Evolutionary conservation across 2,797 vertebrate genomes (phyloP).

Genomic region (Sebastes alutus): DNA sequence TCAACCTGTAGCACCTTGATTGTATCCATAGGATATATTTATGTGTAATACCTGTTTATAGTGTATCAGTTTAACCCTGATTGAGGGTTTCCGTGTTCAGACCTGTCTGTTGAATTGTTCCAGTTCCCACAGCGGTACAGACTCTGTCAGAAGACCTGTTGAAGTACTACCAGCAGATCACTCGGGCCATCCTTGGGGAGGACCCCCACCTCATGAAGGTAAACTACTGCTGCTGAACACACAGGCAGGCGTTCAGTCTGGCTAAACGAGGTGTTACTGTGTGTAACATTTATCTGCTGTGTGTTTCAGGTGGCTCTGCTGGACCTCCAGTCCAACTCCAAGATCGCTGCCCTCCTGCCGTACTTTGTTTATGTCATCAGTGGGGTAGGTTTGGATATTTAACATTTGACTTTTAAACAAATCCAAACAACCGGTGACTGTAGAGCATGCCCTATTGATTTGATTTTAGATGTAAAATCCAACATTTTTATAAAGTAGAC

Average conservation of each 20-base stretch:
- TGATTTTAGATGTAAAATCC: background rate
- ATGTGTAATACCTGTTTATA: background rate
- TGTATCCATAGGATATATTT: background rate
- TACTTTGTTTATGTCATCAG: slow-evolving; percentile 98
- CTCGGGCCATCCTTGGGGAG: slow-evolving; percentile 91
- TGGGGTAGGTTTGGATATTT: slow-evolving; percentile 82
- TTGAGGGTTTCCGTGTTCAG: background rate
- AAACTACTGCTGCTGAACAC: background rate
- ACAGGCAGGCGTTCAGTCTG: too few relatives aligned
- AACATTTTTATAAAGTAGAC: background rate
- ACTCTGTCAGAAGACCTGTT: slow-evolving; percentile 90
- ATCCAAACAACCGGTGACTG: background rate
- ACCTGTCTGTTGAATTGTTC: background rate
- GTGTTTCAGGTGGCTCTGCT: slow-evolving; percentile 88
- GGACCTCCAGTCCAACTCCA: slow-evolving; percentile 94
- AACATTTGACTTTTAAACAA: background rate
- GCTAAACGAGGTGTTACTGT: fast-evolving
- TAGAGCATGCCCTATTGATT: background rate
- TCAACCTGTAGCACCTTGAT: background rate
- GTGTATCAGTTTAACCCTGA: background rate
- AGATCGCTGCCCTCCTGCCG: slow-evolving; percentile 92
- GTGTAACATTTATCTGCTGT: background rate
- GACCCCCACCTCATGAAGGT: slow-evolving; percentile 96
- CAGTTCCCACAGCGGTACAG: slow-evolving; percentile 91
- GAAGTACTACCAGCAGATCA: slow-evolving; percentile 95